Percentiles rank a stretch among this genome's conserved stretches.
Conservation (phyloP, 2,113 vertebrate genomes). For the Platysternon megacephalum region DNA sequence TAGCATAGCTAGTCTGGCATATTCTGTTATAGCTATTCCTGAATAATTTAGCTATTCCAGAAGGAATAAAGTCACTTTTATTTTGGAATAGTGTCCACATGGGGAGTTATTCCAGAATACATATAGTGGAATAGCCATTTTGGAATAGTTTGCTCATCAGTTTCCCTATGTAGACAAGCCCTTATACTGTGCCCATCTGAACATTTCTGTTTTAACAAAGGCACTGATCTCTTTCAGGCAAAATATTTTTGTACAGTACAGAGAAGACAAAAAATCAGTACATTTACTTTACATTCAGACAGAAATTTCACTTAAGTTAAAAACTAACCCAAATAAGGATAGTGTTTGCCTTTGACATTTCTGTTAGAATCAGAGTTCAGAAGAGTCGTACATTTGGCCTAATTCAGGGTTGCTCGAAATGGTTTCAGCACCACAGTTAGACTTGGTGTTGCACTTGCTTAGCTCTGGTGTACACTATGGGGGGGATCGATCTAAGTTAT, state of each 20-base stretch:
- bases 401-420: not conserved
- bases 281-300: not conserved
- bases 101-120: not conserved
- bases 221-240: not conserved
- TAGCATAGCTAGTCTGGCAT: not conserved
- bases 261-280: not conserved
- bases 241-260: not conserved
- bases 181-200: not conserved
- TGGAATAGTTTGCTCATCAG: not conserved
- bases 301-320: not conserved
- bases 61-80: not conserved
- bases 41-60: not conserved
- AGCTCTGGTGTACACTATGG: too few relatives aligned
- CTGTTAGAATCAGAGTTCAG: conserved; percentile 42
- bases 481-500: too few relatives aligned
- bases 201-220: conserved; percentile 9
- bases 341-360: not conserved
- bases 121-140: not conserved
- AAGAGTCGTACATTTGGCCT: conserved; percentile 40
- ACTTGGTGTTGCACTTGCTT: not conserved
- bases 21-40: not conserved
- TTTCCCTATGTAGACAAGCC: not conserved
- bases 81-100: not conserved
- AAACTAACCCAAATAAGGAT: not conserved
- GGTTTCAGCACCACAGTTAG: not conserved